These are phyloP conservation scores for Scyliorhinus canicula DNA, from an alignment of 2,797 vertebrate species.

Conservation along the genomic window DNA sequence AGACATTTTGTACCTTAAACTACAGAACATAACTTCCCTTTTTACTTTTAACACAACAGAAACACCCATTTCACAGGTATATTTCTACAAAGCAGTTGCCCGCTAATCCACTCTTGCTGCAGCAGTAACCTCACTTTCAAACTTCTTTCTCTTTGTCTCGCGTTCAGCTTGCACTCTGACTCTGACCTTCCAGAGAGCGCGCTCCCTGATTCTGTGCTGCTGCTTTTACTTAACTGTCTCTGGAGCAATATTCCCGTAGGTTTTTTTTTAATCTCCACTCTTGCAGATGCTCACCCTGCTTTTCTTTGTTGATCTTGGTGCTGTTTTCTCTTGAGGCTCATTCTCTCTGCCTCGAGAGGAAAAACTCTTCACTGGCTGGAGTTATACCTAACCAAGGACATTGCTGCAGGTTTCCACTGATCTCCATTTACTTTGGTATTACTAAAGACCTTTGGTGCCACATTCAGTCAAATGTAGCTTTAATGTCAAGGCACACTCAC, in stretches of 20 bases:
- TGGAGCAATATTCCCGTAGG: not conserved
- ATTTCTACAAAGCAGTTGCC: no score
- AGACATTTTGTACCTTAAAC: no score
- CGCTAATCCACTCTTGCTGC: not conserved
- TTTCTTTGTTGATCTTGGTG: not conserved
- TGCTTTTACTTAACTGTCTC: not conserved
- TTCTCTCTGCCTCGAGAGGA: not conserved
- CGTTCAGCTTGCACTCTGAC: not conserved
- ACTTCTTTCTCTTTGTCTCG: not conserved
- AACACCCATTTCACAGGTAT: no score
- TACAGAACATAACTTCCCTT: no score
- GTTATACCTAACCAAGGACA: not conserved
- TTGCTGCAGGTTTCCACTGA: not conserved
- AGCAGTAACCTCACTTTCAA: not conserved
- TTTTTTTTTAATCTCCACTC: not conserved
- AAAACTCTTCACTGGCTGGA: not conserved
- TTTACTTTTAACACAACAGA: no score
- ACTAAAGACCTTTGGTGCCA: not conserved
- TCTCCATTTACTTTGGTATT: not conserved
- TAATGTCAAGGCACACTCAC: not conserved
- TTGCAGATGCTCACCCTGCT: not conserved
- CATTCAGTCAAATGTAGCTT: not conserved
- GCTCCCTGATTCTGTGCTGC: not conserved
- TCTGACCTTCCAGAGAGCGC: not conserved
- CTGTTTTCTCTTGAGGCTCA: not conserved